Percentiles rank a stretch among this genome's conserved stretches.
phyloP scores from a whole-genome alignment of 2,888 invertebrate species.

The Tenodera sinensis region DNA sequence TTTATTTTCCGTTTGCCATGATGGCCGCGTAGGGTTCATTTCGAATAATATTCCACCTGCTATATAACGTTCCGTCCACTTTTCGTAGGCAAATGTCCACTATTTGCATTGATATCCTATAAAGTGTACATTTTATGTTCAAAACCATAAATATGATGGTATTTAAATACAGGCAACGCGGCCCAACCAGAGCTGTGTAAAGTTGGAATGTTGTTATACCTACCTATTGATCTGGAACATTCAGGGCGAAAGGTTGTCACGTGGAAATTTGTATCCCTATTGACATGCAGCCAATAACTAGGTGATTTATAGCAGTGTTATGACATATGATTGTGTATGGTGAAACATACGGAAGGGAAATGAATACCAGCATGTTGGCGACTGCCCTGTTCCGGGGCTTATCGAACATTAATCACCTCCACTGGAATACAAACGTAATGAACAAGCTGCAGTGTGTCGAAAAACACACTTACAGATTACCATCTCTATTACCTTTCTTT shows the following conservation, averaged over 20 bases:
- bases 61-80: too few relatives aligned
- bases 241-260: background rate
- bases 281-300: background rate
- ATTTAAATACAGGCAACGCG: background rate
- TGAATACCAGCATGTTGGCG: background rate
- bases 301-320: background rate
- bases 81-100: too few relatives aligned
- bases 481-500: background rate
- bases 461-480: background rate
- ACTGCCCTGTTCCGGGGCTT: background rate
- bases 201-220: background rate
- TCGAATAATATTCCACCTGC: too few relatives aligned
- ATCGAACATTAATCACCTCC: background rate
- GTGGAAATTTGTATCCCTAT: background rate
- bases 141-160: background rate
- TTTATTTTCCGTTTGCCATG: too few relatives aligned
- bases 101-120: too few relatives aligned
- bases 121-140: too few relatives aligned
- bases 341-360: background rate
- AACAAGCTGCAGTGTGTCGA: background rate
- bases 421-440: background rate
- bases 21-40: too few relatives aligned
- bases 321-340: background rate
- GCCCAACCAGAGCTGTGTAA: background rate
- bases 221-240: background rate